Evolutionary conservation across 2,113 vertebrate species (phyloP).

Genomic region (Burhinus bistriatus): DNA sequence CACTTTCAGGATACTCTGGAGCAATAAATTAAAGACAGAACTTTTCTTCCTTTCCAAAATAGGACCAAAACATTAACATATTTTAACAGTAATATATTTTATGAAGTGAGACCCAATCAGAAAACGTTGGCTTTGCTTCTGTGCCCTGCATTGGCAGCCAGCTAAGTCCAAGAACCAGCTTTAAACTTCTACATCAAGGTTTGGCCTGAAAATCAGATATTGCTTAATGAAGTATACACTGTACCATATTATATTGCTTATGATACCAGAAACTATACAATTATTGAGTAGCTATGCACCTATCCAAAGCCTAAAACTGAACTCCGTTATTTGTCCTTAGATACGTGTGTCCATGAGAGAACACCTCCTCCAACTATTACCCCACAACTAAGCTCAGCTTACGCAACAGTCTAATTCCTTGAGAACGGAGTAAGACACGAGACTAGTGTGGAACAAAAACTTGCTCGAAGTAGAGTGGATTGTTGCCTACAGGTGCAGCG

Average conservation of each 20-base stretch:
- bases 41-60: conserved; percentile 7
- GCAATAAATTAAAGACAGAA: conserved; percentile 21
- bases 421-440: not conserved
- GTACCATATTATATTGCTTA: not conserved
- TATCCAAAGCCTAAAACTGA: not conserved
- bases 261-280: not conserved
- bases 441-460: not conserved
- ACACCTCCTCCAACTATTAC: not conserved
- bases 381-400: not conserved
- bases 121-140: not conserved
- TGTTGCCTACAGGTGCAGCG: not conserved
- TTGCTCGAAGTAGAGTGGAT: not conserved
- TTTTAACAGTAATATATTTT: conserved; percentile 6
- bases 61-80: not conserved
- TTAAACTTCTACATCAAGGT: not conserved
- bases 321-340: not conserved
- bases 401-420: accelerated
- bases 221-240: not conserved
- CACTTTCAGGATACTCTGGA: conserved; percentile 28
- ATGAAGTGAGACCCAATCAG: conserved; percentile 28
- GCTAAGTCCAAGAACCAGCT: not conserved
- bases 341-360: not conserved
- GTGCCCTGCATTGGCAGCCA: not conserved
- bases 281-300: not conserved
- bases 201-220: not conserved